These are phyloP conservation scores for Pogonocichla stellata DNA, from an alignment of 2,113 vertebrate species.

Conservation along the genomic window DNA sequence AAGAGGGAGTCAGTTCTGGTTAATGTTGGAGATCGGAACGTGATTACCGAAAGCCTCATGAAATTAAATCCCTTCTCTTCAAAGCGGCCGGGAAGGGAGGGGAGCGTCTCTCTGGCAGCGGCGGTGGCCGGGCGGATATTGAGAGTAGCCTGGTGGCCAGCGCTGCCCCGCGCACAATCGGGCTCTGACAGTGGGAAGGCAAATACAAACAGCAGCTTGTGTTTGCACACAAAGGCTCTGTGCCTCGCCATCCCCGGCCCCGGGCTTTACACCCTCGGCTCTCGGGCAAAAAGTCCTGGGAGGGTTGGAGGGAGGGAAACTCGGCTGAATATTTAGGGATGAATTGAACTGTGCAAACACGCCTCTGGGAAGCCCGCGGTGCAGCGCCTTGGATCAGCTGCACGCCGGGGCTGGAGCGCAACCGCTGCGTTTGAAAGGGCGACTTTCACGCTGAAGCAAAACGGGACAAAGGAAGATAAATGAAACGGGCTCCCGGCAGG, in stretches of 20 bases:
- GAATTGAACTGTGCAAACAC: slow-evolving; percentile 64
- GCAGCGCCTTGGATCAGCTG: slow-evolving; percentile 47
- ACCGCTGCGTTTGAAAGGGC: slow-evolving; percentile 64
- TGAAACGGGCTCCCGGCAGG: slow-evolving; percentile 59
- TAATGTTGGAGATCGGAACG: slow-evolving; percentile 81
- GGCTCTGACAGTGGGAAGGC: slow-evolving; percentile 47
- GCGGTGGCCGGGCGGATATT: slow-evolving; percentile 73
- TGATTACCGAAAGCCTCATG: slow-evolving; percentile 75
- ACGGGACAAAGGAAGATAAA: slow-evolving; percentile 71
- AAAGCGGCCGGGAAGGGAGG: slow-evolving; percentile 65
- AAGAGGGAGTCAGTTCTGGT: slow-evolving; percentile 76
- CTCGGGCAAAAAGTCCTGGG: background rate
- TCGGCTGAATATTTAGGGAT: slow-evolving; percentile 47
- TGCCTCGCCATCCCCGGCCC: slow-evolving; percentile 19
- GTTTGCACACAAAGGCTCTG: slow-evolving; percentile 53
- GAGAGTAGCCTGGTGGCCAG: slow-evolving; percentile 71
- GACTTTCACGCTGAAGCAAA: slow-evolving; percentile 71
- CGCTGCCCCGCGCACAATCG: slow-evolving; percentile 62
- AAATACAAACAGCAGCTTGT: slow-evolving; percentile 38
- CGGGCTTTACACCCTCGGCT: slow-evolving; percentile 56
- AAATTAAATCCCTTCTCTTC: slow-evolving; percentile 83
- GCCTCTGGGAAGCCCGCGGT: slow-evolving; percentile 26
- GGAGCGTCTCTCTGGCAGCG: slow-evolving; percentile 65
- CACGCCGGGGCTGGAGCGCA: slow-evolving; percentile 59
- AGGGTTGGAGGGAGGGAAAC: slow-evolving; percentile 18